Base-by-base conservation (phyloP, 2,888 invertebrate species). In the Gnatocerus cornutus region DNA sequence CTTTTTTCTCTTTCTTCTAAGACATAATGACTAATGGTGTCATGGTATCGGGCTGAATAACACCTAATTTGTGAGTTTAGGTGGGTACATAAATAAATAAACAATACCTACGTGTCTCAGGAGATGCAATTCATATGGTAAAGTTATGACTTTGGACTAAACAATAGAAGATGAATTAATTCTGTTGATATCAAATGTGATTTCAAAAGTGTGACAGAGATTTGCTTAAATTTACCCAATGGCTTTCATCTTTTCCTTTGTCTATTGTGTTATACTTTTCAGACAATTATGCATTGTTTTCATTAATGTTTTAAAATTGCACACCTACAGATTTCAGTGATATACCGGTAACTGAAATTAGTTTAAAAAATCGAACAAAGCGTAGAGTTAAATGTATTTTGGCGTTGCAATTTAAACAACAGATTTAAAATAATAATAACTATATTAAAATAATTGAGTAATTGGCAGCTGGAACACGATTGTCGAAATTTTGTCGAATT, bases 1-100 rank as follows among this genome's bases (percentile, higher is more conserved):
- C 43, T 45, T 10, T 59, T 30, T 58, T 50, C 48, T 48, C 14
- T 21, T 59, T 59, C 59, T 59, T 46, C 16, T 46, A 14, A 16
- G 59, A 59, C 59, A 46, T 59, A 59, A 59, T 46, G 59, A 59
- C 59, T 59, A 59, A 59, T 59, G 59, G 59, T 59, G 59, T 46
- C 45, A 33, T 29, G n/a, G 30, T 46, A 59, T 59, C 59, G 16
- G 29, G 4, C 58, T 30, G 5, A 43, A 43, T 21, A 46, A 14
- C 30, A 14, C 33, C 59, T 59, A 59, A 59, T 59, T 59, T 59
- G 59, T 59, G 46, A 45, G 12, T 43, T 21, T n/a, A 41, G 56
- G 21, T 10, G 27, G 43, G 39, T 56, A 56, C 56, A 56, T 43
- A 56, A 56, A 56, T 56, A 56, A 53, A 14, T 37, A 53, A 53